Evolutionary conservation across 2,113 vertebrate genomes (phyloP).

Genomic region (Cyanoliseus patagonus): DNA sequence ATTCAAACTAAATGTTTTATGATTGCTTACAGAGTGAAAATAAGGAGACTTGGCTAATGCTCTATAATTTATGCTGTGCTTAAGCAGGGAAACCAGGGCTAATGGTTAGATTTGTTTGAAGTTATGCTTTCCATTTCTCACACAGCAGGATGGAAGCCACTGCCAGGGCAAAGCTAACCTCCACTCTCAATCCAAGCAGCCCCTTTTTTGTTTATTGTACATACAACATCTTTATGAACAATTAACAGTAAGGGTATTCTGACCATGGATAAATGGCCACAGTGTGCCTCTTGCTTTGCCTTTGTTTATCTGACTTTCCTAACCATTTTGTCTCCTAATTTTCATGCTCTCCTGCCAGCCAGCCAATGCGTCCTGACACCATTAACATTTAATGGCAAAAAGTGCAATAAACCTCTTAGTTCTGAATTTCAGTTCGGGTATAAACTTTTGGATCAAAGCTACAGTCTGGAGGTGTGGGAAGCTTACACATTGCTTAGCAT

Average conservation of each 20-base stretch:
- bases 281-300: background rate
- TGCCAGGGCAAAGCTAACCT: background rate
- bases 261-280: background rate
- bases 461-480: background rate
- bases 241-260: background rate
- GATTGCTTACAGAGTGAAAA: conserved; percentile 23
- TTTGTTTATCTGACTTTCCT: background rate
- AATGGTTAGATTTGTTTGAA: background rate
- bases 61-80: background rate
- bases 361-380: background rate
- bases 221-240: background rate
- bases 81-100: background rate
- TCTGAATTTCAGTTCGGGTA: background rate
- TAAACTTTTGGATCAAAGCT: background rate
- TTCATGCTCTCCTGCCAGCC: background rate
- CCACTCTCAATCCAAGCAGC: background rate
- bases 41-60: background rate
- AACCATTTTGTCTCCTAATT: background rate
- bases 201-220: background rate
- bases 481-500: background rate
- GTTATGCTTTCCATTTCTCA: background rate
- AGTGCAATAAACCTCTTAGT: background rate
- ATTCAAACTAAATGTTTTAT: conserved; percentile 11
- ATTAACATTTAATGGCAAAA: background rate
- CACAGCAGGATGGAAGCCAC: background rate